Base-by-base conservation (phyloP, 53 echinoderm and acorn worm genomes). In the Henricia sp. region DNA sequence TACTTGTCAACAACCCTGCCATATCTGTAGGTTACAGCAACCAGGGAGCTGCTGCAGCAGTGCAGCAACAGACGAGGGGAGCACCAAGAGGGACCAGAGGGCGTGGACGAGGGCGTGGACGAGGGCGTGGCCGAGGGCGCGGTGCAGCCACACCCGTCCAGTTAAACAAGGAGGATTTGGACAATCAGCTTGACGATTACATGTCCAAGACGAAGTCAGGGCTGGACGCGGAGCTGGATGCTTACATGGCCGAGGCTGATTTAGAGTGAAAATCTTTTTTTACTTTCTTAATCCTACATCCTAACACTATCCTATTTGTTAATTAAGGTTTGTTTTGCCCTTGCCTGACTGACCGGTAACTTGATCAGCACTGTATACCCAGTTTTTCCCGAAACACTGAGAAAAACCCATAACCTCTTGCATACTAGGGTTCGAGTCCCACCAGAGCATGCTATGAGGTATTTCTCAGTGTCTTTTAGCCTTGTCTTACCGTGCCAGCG, bases 181-280 rank as follows among this genome's bases (percentile, higher is more conserved):
- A 96, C 70, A 94, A 91, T 78, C 92, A 96, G 60, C 63, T 96
- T 37, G 97, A 96, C 85, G 97, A 84, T 0, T 96, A 96, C 88
- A 96, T 96, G 97, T 87, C 97, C 37, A 96, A 94, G 35, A 94
- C 97, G 11, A 94, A 87, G 27, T 29, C 89, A 52, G 84, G 87
- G 58, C 83, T 96, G 34, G 96, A 96, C 72, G 96, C 96, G 6
- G 96, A 96, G 82, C 58, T 96, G 13, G 96, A 96, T 57, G 91
- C 96, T 0, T 96, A 96, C 88, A 93, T 96, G 96, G 96, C 96
- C 0, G 96, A 93, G 13, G 91, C 95, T 10, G 89, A 78, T 21
- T 64, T 70, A 33, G 88, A 70, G 64, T 83, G 35, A 73, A 3
- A n/a, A n/a, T n/a, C n/a, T n/a, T n/a, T n/a, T n/a, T n/a, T n/a